These are phyloP conservation scores for Tauraco erythrolophus DNA, from an alignment of 2,113 vertebrate genomes.

Conservation along the genomic window DNA sequence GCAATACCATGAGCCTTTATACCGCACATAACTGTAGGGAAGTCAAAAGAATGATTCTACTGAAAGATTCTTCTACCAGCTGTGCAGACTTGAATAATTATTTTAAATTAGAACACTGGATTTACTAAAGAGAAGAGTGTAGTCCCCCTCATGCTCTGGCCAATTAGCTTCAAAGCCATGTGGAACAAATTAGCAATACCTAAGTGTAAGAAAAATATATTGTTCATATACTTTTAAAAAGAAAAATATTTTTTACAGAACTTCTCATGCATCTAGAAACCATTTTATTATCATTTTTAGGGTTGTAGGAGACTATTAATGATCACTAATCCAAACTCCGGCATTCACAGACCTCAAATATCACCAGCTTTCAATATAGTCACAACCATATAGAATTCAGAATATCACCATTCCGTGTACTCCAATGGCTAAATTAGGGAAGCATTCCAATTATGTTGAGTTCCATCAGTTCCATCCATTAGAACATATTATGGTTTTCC, in stretches of 20 bases:
- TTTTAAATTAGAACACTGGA: neutral
- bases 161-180: neutral
- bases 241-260: neutral
- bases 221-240: neutral
- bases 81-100: neutral
- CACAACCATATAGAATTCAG: neutral
- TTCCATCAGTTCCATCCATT: neutral
- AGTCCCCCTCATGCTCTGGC: neutral
- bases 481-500: neutral
- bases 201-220: neutral
- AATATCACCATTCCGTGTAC: neutral
- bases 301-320: neutral
- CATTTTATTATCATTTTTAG: neutral
- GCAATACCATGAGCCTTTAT: fast-evolving
- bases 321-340: neutral
- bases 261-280: neutral
- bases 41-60: neutral
- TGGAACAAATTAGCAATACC: neutral
- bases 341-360: neutral
- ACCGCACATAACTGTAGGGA: neutral
- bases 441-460: neutral
- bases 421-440: neutral
- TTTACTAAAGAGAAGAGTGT: neutral
- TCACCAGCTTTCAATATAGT: neutral
- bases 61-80: no score